A percentile compares a stretch with the other conserved stretches of the same genome.
phyloP scores from a whole-genome alignment of 2,113 vertebrate species.

The Tenebrosternarchus preto region DNA sequence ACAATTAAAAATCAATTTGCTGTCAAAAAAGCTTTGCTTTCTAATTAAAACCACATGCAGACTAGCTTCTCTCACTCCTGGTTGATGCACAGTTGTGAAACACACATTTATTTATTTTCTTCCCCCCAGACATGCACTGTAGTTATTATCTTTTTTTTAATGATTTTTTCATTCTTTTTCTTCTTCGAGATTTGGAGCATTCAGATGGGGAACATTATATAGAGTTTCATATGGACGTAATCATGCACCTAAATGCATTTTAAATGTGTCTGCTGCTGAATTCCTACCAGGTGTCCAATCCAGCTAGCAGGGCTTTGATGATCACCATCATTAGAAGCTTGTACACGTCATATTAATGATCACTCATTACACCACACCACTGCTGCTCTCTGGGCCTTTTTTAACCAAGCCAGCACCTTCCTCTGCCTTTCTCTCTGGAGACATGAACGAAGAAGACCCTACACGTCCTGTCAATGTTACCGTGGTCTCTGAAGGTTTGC shows the following conservation, averaged over 20 bases:
- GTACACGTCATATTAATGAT: slow-evolving; percentile 48
- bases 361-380: slow-evolving; percentile 36
- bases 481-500: slow-evolving; percentile 18
- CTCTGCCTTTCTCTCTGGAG: slow-evolving; percentile 25
- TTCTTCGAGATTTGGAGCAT: slow-evolving; percentile 57
- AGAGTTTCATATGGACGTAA: slow-evolving; percentile 49
- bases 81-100: slow-evolving; percentile 57
- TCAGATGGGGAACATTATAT: slow-evolving; percentile 55
- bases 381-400: slow-evolving; percentile 11
- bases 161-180: slow-evolving; percentile 42
- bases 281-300: slow-evolving; percentile 64
- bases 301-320: slow-evolving; percentile 44
- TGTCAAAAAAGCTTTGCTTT: slow-evolving; percentile 72
- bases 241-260: slow-evolving; percentile 58
- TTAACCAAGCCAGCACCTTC: slow-evolving; percentile 22
- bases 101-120: slow-evolving; percentile 55
- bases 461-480: slow-evolving; percentile 3
- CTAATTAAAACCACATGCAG: slow-evolving; percentile 68
- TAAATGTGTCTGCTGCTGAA: slow-evolving; percentile 59
- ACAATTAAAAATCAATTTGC: slow-evolving; percentile 78
- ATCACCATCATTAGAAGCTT: slow-evolving; percentile 49
- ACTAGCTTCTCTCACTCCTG: slow-evolving; percentile 57
- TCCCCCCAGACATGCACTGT: slow-evolving; percentile 41
- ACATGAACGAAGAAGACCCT: neutral
- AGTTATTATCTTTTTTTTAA: slow-evolving; percentile 49